phyloP scores from a whole-genome alignment of 1,140 invertebrate genomes.

The Drosophila equinoxialis region DNA sequence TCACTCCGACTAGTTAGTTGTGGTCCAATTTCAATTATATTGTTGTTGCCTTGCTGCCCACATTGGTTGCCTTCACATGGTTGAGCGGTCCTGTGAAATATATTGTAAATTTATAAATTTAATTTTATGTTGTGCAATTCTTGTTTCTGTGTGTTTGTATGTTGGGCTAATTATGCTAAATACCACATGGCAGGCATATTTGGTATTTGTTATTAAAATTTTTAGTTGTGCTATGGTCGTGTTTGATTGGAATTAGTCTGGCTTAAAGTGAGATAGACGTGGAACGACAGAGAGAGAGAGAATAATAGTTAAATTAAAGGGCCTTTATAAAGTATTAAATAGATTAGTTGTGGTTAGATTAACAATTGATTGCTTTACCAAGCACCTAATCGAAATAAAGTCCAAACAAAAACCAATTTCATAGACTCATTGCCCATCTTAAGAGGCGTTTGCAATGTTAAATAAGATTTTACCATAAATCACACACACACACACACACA shows the following conservation, averaged over 20 bases:
- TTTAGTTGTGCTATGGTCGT: slow-evolving; percentile 6
- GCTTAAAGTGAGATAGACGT: neutral
- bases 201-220: slow-evolving; percentile 14
- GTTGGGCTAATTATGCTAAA: slow-evolving; percentile 22
- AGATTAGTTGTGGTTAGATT: slow-evolving; percentile 6
- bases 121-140: slow-evolving; percentile 21
- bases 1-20: neutral
- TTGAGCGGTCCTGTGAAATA: slow-evolving; percentile 31
- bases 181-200: slow-evolving; percentile 9
- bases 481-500: neutral
- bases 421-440: neutral
- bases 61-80: slow-evolving; percentile 16
- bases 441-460: neutral
- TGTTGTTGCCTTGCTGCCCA: slow-evolving; percentile 6
- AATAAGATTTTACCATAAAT: neutral
- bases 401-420: neutral
- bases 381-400: neutral
- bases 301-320: neutral
- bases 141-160: neutral
- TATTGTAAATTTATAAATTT: slow-evolving; percentile 32
- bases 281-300: neutral
- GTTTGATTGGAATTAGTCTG: slow-evolving; percentile 5
- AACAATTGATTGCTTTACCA: neutral
- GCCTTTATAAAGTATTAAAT: neutral
- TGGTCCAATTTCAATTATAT: slow-evolving; percentile 32